Base-by-base conservation (phyloP, 2,113 vertebrate genomes). In the Anolis sagrei region DNA sequence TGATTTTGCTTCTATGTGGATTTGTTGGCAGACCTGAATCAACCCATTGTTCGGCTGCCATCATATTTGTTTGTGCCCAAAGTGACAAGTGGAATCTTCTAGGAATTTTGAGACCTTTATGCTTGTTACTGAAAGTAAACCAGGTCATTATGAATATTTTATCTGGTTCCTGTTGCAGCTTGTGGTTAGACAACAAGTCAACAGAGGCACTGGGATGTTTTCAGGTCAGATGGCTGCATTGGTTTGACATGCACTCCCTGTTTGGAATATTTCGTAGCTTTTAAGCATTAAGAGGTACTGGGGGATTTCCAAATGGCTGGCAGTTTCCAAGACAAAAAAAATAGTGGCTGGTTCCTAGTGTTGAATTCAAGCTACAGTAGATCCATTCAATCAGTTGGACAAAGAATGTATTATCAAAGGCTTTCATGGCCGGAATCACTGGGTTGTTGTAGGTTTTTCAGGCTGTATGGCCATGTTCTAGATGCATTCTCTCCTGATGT, bases 121-220 rank as follows among this genome's bases (percentile, higher is more conserved):
- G 58, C 36, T 62, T 64, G 78, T 18, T 36, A 6, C 23, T 8
- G 29, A 44, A 79, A 79, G 78, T 44, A 79, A 79, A 79, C 78
- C 36, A 79, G 78, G 78, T 62, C 61, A 66, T 44, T 39, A 79
- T 79, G 78, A 79, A 79, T 79, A 79, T 79, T 79, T 79, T 64
- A 79, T 79, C 44, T 7, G 23, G 61, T 64, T 44, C 78, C 36
- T 44, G 36, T 79, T 39, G 78, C 78, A 79, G 61, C 54, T 79
- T 34, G 61, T 18, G 14, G 61, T 29, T 48, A 66, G 34, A 48
- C 78, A 44, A n/a, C 36, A 80, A 48, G 36, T 66, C 34, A 66
- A 29, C 78, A 80, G 61, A 80, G 36, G 61, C 25, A 80, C n/a
- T 25, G 7, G 19, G 78, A 44, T 66, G 10, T 19, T 66, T 66